Evolutionary conservation across 1,140 invertebrate genomes (phyloP), one percentile per base, ranked within the genome.

Genomic region (Octopus sinensis): DNA sequence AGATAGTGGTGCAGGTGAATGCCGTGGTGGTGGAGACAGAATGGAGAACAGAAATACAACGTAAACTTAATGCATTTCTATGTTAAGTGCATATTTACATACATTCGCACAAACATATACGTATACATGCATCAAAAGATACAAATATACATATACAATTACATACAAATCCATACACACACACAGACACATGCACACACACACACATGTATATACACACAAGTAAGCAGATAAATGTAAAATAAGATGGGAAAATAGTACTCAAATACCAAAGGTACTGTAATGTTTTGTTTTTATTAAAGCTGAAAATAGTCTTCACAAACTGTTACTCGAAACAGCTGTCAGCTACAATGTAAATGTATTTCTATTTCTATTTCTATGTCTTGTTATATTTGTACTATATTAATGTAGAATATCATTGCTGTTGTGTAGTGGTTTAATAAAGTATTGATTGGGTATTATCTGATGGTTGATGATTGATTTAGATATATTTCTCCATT

Each of bases 141-240:
- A 62, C 17, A 17, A 10, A 62, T 62, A 10, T 17, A 17, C 56
- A 62, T 3, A 62, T 62, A 10, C 56, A 17, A 17, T 10, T 17
- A 62, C 56, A 62, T 62, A 17, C 17, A 62, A 10, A 62, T 62
- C 9, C 56, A 62, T 43, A 43, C 56, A 17, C 17, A 10, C 1
- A 62, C 17, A 62, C 17, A 17, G 7, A 62, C 17, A 62, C 6
- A 17, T 62, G 17, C 17, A 62, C 56, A 62, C 56, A 9, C 56
- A 62, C 56, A 62, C 56, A 62, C 56, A 62, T 62, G 56, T 62
- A 62, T 62, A 17, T 62, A 62, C 56, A 62, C 56, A 62, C 56
- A 62, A 3, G 56, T 17, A 62, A 9, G 17, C 56, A 62, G 1
- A 62, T 62, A 9, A 62, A 62, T 1, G 9, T 10, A 62, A 9